Evolutionary conservation across 2,888 invertebrate species (phyloP), one percentile per base, ranked within the genome.

Genomic region (Autographa pulchrina): DNA sequence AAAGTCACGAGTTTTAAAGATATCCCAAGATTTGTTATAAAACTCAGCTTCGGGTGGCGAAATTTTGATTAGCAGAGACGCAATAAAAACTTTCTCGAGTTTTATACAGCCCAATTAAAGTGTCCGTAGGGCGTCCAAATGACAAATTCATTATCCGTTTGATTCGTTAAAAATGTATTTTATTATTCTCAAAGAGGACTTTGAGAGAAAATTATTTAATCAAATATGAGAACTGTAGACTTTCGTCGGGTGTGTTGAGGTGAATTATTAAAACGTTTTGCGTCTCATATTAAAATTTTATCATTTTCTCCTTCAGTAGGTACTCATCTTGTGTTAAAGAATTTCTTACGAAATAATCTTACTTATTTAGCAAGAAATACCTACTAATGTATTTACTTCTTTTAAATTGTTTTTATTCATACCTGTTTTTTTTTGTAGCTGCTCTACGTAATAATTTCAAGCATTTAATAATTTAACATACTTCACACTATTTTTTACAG

Each of bases 51-150:
- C 64, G 77, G 81, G 77, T 79, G 83, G 77, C 78, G 88, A 88
- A 59, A 88, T 92, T 93, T 92, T 91, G 91, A 92, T 92, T 90
- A 91, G 82, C 82, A 85, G 85, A 77, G 86, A 89, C 86, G 89
- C 85, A 90, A 90, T 91, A 91, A 89, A 91, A 92, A 91, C 85
- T 90, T 89, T 63, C 65, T 66, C 69, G 77, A 87, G 79, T 87
- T 87, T 85, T 85, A 81, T 85, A 86, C 85, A 77, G 86, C 78
- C 88, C 89, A 92, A 92, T 92, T 92, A 92, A 90, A 89, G 83
- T 84, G 84, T 85, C 85, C 78, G 72, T 73, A 76, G 76, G 67
- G 75, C 78, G 79, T 77, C 65, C 76, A 83, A 86, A 86, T 85
- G 87, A 88, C 89, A 87, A 90, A 90, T 89, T 90, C 87, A 88